Conservation (phyloP, 2,113 vertebrate species). For the Thunnus maccoyii region DNA sequence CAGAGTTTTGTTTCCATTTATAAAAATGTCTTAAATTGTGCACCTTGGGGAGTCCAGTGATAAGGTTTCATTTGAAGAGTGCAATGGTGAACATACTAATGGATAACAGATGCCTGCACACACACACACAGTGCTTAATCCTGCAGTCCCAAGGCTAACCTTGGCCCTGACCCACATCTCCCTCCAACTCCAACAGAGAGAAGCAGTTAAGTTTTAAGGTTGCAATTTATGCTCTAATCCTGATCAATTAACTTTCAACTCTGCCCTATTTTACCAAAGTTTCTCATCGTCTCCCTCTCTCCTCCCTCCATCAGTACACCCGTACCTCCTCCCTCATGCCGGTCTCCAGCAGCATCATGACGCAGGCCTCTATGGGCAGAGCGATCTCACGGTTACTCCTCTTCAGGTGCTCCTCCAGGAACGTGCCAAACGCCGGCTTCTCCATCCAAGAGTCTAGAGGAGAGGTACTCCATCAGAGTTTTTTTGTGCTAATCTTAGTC, state of each 20-base stretch:
- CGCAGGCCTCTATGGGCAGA: conserved; percentile 94
- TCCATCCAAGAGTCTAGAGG: conserved; percentile 94
- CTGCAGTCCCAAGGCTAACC: conserved; percentile 30
- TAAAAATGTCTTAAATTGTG: conserved; percentile 26
- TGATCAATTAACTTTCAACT: conserved; percentile 45
- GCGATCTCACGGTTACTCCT: conserved; percentile 94
- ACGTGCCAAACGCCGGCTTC: conserved; percentile 95
- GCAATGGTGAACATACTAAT: conserved; percentile 54
- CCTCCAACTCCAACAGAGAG: conserved; percentile 30
- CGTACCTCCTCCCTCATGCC: conserved; percentile 98
- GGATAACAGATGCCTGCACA: conserved; percentile 58
- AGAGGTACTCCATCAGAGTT: not conserved
- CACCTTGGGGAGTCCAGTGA: conserved; percentile 38
- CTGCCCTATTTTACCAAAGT: conserved; percentile 29
- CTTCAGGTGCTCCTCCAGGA: conserved; percentile 95
- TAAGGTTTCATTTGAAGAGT: conserved; percentile 48
- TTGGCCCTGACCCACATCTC: conserved; percentile 42
- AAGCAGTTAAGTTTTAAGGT: not conserved
- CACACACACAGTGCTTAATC: conserved; percentile 10
- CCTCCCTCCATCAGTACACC: not conserved
- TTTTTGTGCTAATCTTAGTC: not conserved
- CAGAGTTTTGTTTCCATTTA: conserved; percentile 33
- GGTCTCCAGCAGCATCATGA: conserved; percentile 98
- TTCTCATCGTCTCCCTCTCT: not conserved
- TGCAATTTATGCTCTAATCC: conserved; percentile 8